A percentile compares a stretch with the other conserved stretches of the same genome.
Conservation (phyloP, 2,888 invertebrate genomes). For the Leptopterna dolabrata region DNA sequence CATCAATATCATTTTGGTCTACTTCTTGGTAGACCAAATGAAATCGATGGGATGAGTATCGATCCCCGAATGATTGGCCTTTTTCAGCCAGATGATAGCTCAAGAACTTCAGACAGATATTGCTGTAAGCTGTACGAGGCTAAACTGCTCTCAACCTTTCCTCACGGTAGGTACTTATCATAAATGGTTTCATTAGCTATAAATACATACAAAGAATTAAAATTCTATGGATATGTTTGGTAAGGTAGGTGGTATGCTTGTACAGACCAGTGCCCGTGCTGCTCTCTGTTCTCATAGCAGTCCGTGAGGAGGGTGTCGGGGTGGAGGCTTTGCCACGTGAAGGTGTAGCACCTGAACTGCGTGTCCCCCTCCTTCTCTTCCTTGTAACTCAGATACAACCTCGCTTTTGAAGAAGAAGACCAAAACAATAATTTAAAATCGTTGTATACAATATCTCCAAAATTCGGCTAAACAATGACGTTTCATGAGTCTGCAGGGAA, state of each 20-base stretch:
- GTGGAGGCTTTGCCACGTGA: constrained; percentile 83
- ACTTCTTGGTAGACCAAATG: too few relatives aligned
- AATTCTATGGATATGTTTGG: too few relatives aligned
- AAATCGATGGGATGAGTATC: too few relatives aligned
- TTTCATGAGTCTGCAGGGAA: constrained; percentile 67
- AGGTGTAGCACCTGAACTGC: constrained; percentile 78
- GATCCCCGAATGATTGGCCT: too few relatives aligned
- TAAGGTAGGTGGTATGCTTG: background rate
- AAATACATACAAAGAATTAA: too few relatives aligned
- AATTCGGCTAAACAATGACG: background rate
- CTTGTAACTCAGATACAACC: constrained; percentile 61
- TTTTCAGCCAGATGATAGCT: too few relatives aligned
- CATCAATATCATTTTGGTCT: too few relatives aligned
- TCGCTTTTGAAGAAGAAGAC: constrained; percentile 65
- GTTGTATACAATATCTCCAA: background rate
- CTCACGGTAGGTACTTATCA: too few relatives aligned
- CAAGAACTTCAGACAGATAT: too few relatives aligned
- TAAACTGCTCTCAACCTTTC: too few relatives aligned
- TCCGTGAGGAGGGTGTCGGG: constrained; percentile 80
- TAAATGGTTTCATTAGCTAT: too few relatives aligned
- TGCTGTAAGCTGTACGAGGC: too few relatives aligned
- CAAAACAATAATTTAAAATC: background rate
- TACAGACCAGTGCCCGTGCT: constrained; percentile 63
- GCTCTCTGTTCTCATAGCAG: constrained; percentile 76
- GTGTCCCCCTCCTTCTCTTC: constrained; percentile 51